phyloP scores from a whole-genome alignment of 2,113 vertebrate genomes.

The Syngnathoides biaculeatus region DNA sequence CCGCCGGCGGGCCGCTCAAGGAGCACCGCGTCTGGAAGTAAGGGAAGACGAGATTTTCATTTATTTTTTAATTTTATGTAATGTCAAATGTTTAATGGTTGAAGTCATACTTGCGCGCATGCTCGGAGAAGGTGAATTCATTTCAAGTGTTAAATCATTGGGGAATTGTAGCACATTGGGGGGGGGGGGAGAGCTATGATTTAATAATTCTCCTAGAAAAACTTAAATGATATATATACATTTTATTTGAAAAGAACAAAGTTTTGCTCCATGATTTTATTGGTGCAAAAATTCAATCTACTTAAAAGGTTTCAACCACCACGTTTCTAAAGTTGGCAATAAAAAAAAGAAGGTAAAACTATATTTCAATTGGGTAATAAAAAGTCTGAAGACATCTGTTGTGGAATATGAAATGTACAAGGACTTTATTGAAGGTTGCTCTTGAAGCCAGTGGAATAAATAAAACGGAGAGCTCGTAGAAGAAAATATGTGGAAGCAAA shows the following conservation, averaged over 20 bases:
- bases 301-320: neutral
- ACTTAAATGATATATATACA: neutral
- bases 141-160: neutral
- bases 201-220: neutral
- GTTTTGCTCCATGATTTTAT: neutral
- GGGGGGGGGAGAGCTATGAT: too few relatives aligned
- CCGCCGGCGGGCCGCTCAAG: neutral
- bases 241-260: neutral
- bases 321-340: neutral
- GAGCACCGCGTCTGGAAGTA: neutral
- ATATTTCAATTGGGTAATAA: neutral
- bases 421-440: conserved; percentile 88
- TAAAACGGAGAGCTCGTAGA: conserved; percentile 78
- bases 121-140: neutral
- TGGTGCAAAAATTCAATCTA: neutral
- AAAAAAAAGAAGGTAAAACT: neutral
- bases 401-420: conserved; percentile 86
- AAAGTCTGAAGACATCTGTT: conserved; percentile 11
- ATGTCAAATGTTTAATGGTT: neutral
- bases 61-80: neutral
- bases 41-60: neutral
- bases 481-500: conserved; percentile 65
- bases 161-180: neutral
- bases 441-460: conserved; percentile 95
- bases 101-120: neutral